Evolutionary conservation across 1,140 invertebrate genomes (phyloP).

Genomic region (Hypothenemus hampei): DNA sequence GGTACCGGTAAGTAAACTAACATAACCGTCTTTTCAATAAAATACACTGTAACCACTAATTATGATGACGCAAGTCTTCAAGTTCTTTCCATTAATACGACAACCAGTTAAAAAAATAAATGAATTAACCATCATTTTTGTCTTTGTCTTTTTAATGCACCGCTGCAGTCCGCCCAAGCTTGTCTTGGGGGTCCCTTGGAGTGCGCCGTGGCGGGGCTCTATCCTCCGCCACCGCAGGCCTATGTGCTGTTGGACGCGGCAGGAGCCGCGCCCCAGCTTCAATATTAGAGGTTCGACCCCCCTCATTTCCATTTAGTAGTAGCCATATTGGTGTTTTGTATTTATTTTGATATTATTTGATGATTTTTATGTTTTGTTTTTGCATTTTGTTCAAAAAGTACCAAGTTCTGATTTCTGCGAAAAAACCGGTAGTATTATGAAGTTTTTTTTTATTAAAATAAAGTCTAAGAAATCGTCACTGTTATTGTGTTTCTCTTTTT

Average conservation of each 20-base stretch:
- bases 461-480: too few relatives aligned
- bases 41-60: too few relatives aligned
- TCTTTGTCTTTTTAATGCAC: constrained; percentile 26
- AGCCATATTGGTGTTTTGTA: not conserved
- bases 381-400: not conserved
- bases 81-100: too few relatives aligned
- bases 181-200: constrained; percentile 34
- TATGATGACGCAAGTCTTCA: too few relatives aligned
- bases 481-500: constrained; percentile 16
- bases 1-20: constrained; percentile 44
- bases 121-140: constrained; percentile 14
- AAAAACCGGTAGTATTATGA: too few relatives aligned
- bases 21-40: too few relatives aligned
- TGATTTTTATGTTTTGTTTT: not conserved
- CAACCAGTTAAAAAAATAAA: too few relatives aligned
- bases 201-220: constrained; percentile 38
- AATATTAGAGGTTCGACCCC: constrained; percentile 43
- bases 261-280: constrained; percentile 33
- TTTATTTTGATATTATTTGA: constrained; percentile 1
- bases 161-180: constrained; percentile 36
- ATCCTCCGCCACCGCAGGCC: constrained; percentile 42
- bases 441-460: too few relatives aligned
- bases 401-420: not conserved
- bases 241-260: constrained; percentile 45
- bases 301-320: not conserved